A percentile compares a stretch with the other conserved stretches of the same genome.
These are phyloP conservation scores for Oryzaephilus surinamensis DNA, from an alignment of 1,140 invertebrate species.

Conservation along the genomic window DNA sequence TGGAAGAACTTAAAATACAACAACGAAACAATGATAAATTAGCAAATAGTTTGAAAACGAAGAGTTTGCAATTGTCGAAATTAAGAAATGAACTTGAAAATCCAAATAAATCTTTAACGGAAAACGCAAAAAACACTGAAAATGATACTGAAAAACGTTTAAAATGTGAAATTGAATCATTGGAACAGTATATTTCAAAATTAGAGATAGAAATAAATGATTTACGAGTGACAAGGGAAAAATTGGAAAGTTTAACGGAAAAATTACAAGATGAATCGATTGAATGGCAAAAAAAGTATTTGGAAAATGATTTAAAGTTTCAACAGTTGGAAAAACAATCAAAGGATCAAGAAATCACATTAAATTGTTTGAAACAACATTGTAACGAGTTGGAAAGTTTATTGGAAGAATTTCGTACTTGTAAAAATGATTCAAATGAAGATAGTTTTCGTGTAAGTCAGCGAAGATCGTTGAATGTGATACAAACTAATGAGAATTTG, in stretches of 20 bases:
- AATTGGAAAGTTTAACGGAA: conserved; percentile 15
- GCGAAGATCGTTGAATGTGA: conserved; percentile 4
- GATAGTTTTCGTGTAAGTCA: conserved; percentile 2
- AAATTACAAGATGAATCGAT: conserved; percentile 14
- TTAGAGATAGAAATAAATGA: conserved; percentile 24
- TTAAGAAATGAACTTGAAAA: conserved; percentile 20
- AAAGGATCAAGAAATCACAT: conserved; percentile 18
- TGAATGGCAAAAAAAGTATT: conserved; percentile 22
- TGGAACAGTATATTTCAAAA: conserved; percentile 27
- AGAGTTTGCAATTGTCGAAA: conserved; percentile 19
- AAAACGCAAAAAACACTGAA: conserved; percentile 17
- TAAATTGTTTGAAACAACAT: conserved; percentile 15
- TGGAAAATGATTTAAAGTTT: conserved; percentile 18
- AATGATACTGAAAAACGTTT: conserved; percentile 18
- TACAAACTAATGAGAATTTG: conserved; percentile 17
- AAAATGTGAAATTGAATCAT: conserved; percentile 19
- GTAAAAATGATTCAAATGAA: no score
- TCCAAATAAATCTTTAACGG: conserved; percentile 19
- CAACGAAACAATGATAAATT: conserved; percentile 24
- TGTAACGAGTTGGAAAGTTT: conserved; percentile 22
- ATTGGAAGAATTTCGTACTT: conserved; percentile 21
- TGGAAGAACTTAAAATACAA: conserved; percentile 23
- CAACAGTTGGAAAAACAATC: conserved; percentile 11
- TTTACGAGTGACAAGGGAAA: conserved; percentile 20
- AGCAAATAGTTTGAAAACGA: conserved; percentile 22